Percentiles rank a stretch among this genome's conserved stretches.
Conservation (phyloP, 2,797 vertebrate genomes). For the Sus cebifrons region DNA sequence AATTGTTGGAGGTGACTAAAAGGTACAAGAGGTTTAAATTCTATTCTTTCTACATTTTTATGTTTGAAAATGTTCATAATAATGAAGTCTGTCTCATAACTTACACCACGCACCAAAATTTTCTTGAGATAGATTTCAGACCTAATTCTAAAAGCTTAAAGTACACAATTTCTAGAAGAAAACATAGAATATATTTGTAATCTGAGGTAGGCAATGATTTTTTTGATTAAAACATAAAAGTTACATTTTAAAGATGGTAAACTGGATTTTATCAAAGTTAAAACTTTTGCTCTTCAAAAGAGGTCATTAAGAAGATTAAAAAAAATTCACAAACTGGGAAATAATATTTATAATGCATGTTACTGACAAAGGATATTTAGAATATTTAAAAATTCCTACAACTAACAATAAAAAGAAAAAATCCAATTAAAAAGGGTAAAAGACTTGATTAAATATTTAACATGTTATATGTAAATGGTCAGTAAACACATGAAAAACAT, state of each 20-base stretch:
- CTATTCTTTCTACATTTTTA: conserved; percentile 11
- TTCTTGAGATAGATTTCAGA: neutral
- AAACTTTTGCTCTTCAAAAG: conserved; percentile 26
- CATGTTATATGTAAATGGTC: neutral
- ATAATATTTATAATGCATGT: neutral
- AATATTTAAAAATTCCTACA: neutral
- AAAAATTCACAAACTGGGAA: neutral
- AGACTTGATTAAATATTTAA: neutral
- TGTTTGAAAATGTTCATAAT: conserved; percentile 22
- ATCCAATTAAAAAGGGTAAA: neutral
- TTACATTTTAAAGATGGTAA: neutral
- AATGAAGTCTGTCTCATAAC: neutral
- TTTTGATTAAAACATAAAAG: neutral
- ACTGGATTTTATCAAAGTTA: neutral
- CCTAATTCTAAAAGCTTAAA: conserved; percentile 21
- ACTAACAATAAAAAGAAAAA: conserved; percentile 3
- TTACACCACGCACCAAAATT: neutral
- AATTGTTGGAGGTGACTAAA: neutral
- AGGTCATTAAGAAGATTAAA: neutral
- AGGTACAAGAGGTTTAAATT: conserved; percentile 8
- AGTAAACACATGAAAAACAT: neutral
- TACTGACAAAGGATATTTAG: neutral
- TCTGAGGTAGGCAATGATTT: neutral
- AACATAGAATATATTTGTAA: neutral
- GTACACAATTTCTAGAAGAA: conserved; percentile 35